Base-by-base conservation (phyloP, 37 sponge, comb jelly and placozoan genomes). In the Amphimedon queenslandica region DNA sequence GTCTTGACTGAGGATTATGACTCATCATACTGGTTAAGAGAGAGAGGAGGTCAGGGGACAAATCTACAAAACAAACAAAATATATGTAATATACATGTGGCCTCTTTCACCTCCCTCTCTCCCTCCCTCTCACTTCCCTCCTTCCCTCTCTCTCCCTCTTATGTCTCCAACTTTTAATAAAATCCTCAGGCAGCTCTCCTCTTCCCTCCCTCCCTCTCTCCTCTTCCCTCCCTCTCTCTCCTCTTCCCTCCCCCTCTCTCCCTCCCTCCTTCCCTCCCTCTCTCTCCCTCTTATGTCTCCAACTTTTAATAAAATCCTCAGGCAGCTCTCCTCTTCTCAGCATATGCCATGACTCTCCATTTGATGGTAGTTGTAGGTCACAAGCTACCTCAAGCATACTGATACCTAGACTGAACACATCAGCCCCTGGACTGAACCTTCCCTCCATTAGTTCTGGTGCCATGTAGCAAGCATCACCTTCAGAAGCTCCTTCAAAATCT, bases 381-480 rank as follows among this genome's bases (percentile, higher is more conserved):
- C 87, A 84, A 37, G 87, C 76, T 37, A 94, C 25, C 75, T 94
- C 95, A 75, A 94, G 40, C 58, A 84, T 25, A 57, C 81, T 94
- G 66, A 94, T 89, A 37, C 95, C 91, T 47, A 90, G 75, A 42
- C 90, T 88, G 70, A 94, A 94, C 1, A 94, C 73, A 33, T 94
- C 95, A 39, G 91, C 91, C 27, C 88, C 65, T 30, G 72, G 74
- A 18, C 87, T 87, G 79, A 90, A 94, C 37, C 79, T 38, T 58
- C 79, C 69, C n/a, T 66, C 32, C 72, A 94, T 57, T 21, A 94
- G 68, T 47, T 94, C 95, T n/a, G 84, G 91, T 16, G 95, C 95
- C 66, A 94, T 57, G 67, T 94, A 94, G 43, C 80, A 78, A 56
- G 95, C 77, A 39, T 94, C 95, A 18, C 95, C 95, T 43, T 94